phyloP scores from a whole-genome alignment of 2,888 invertebrate species.

The Cosmia pyralina region DNA sequence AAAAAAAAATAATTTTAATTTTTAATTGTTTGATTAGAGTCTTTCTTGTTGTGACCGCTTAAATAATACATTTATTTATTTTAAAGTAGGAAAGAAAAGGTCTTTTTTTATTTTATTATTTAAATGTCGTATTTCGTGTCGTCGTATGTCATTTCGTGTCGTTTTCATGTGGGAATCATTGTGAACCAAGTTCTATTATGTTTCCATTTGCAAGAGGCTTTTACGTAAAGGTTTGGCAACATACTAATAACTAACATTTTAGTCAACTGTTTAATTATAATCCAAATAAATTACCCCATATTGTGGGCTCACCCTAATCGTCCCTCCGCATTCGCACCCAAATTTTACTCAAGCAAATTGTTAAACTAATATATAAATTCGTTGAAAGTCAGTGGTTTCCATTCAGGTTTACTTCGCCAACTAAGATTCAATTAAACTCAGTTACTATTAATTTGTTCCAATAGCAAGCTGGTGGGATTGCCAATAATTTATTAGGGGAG shows the following conservation, averaged over 20 bases:
- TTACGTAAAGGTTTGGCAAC: no score
- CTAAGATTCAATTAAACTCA: conserved; percentile 78
- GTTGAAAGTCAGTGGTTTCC: conserved; percentile 76
- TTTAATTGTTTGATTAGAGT: no score
- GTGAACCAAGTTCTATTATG: neutral
- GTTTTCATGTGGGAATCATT: neutral
- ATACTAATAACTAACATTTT: neutral
- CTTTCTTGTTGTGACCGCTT: no score
- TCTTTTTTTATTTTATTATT: no score
- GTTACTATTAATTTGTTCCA: conserved; percentile 75
- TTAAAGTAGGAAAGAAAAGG: no score
- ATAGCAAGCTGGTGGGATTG: conserved; percentile 66
- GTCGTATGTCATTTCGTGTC: no score
- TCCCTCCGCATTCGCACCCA: conserved; percentile 50
- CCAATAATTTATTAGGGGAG: conserved; percentile 69
- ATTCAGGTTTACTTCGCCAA: conserved; percentile 68
- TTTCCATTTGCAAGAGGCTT: neutral
- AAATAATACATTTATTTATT: no score
- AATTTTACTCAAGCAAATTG: conserved; percentile 75
- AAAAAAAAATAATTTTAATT: no score
- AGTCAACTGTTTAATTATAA: conserved; percentile 4
- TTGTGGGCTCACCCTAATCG: conserved; percentile 44
- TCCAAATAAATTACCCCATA: conserved; percentile 11
- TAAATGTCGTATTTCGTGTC: no score
- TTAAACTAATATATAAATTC: conserved; percentile 80